A percentile compares a stretch with the other conserved stretches of the same genome.
Evolutionary conservation across 2,888 invertebrate genomes (phyloP).

Genomic region (Ectobius pallidus): DNA sequence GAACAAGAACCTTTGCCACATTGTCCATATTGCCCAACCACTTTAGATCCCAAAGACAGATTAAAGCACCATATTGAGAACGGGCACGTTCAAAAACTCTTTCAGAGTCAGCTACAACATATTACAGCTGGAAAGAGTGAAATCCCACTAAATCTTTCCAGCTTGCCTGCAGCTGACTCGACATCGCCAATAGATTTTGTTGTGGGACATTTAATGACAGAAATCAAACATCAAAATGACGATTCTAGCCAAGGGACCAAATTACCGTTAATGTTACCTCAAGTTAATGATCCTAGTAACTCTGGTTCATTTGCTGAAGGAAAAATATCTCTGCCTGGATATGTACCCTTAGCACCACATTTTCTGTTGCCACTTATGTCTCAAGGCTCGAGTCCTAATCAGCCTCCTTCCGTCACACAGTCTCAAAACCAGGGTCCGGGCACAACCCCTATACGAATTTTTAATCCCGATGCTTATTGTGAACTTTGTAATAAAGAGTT

Average conservation of each 20-base stretch:
- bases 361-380: constrained; percentile 35
- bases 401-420: background rate
- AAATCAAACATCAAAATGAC: constrained; percentile 51
- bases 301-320: constrained; percentile 32
- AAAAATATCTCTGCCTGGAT: constrained; percentile 34
- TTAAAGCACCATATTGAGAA: constrained; percentile 51
- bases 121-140: constrained; percentile 31
- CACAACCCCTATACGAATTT: constrained; percentile 65
- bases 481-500: constrained; percentile 98
- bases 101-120: constrained; percentile 22
- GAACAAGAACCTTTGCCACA: constrained; percentile 38
- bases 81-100: constrained; percentile 48
- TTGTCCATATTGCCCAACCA: constrained; percentile 52
- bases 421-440: background rate
- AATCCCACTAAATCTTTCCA: constrained; percentile 41
- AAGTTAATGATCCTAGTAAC: background rate
- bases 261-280: constrained; percentile 36
- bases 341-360: constrained; percentile 35
- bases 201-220: constrained; percentile 51
- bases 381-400: background rate
- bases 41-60: constrained; percentile 49
- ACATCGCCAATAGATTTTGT: constrained; percentile 29
- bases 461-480: constrained; percentile 97
- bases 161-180: constrained; percentile 19
- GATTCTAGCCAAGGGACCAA: constrained; percentile 48